Conservation (phyloP, 2,888 invertebrate genomes). For the Chloroclysta siterata region DNA sequence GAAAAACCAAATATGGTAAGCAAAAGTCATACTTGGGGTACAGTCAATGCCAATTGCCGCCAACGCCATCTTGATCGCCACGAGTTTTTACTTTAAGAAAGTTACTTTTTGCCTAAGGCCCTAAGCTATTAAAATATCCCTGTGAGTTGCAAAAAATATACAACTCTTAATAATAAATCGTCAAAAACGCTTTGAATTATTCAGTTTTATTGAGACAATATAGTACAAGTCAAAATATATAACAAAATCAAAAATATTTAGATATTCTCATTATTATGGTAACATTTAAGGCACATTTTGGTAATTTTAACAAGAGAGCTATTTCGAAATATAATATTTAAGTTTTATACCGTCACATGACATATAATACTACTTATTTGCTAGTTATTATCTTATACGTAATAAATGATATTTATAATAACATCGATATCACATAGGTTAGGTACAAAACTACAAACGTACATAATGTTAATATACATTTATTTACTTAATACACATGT, state of each 20-base stretch:
- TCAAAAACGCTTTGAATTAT: background rate
- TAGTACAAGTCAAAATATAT: background rate
- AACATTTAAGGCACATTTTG: slow-evolving; percentile 42
- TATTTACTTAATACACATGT: background rate
- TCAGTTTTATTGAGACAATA: background rate
- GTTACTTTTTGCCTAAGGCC: too few species aligned
- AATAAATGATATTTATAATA: slow-evolving; percentile 27
- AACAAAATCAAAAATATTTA: slow-evolving; percentile 9
- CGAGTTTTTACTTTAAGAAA: too few species aligned
- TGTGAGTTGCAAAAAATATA: too few species aligned
- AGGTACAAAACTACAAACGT: slow-evolving; percentile 22
- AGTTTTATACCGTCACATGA: slow-evolving; percentile 31
- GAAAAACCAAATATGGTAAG: too few species aligned
- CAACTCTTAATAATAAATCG: background rate
- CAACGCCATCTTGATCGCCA: too few species aligned
- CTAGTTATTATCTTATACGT: slow-evolving; percentile 8
- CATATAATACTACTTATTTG: slow-evolving; percentile 10
- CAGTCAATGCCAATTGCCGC: too few species aligned
- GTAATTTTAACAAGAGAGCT: slow-evolving; percentile 38
- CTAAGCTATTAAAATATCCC: too few species aligned
- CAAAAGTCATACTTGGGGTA: too few species aligned
- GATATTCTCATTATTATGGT: slow-evolving; percentile 27
- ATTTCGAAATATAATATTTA: slow-evolving; percentile 14
- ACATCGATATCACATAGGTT: slow-evolving; percentile 40
- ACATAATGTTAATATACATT: slow-evolving; percentile 10